A percentile compares a stretch with the other conserved stretches of the same genome.
Evolutionary conservation across 2,888 invertebrate species (phyloP).

Genomic region (Drosophila vallismaia): DNA sequence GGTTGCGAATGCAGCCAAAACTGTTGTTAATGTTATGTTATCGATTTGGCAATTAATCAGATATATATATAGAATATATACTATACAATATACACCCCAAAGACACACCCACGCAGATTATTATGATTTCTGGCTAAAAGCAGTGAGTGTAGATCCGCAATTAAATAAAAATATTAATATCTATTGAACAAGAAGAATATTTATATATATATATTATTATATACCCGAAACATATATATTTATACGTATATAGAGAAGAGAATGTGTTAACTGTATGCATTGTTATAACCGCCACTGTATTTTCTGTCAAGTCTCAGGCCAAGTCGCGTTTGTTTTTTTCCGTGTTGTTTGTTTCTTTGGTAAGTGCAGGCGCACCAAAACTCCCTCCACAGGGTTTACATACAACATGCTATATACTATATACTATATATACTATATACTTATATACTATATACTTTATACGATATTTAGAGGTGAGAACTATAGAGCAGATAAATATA

Average conservation of each 20-base stretch:
- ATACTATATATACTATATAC: not conserved
- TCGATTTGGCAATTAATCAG: conserved; percentile 28
- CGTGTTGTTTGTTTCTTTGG: conserved; percentile 37
- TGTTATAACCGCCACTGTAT: conserved; percentile 40
- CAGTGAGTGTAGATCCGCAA: not conserved
- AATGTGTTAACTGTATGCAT: conserved; percentile 43
- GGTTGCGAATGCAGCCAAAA: conserved; percentile 34
- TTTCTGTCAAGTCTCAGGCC: conserved; percentile 60
- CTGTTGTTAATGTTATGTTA: conserved; percentile 52
- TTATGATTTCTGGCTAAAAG: conserved; percentile 37
- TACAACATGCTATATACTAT: conserved; percentile 25
- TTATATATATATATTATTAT: not conserved
- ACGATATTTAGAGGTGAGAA: conserved; percentile 32
- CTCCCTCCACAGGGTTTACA: conserved; percentile 65
- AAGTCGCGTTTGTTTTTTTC: conserved; percentile 12
- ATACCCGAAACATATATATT: not conserved
- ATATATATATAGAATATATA: conserved; percentile 31
- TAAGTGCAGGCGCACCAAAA: conserved; percentile 70
- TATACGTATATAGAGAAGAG: conserved; percentile 14
- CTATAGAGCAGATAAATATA: conserved; percentile 34
- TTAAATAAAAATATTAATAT: not conserved
- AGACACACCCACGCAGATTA: conserved; percentile 17
- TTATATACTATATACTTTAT: conserved; percentile 29
- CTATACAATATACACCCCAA: conserved; percentile 13
- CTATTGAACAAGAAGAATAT: not conserved